These are phyloP conservation scores for Scaptomyza cyrtandrae DNA, from an alignment of 2,888 invertebrate species.

Conservation along the genomic window DNA sequence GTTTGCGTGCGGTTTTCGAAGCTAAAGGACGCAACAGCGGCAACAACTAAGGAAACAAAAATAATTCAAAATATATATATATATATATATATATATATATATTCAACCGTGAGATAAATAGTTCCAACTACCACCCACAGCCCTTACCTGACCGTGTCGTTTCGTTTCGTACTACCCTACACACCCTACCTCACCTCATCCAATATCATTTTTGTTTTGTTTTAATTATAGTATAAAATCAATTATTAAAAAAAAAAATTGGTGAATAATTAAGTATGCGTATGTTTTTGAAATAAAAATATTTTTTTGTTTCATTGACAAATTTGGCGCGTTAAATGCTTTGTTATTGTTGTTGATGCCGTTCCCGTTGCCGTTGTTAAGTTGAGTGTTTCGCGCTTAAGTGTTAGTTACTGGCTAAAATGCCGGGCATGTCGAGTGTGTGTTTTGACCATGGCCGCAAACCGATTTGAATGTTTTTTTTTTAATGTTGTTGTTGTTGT, in stretches of 20 bases:
- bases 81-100: not conserved
- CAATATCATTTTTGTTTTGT: not conserved
- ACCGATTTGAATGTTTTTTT: slow-evolving; percentile 19
- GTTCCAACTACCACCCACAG: slow-evolving; percentile 3
- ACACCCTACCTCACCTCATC: slow-evolving; percentile 4
- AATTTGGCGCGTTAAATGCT: slow-evolving; percentile 24
- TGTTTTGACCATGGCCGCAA: slow-evolving; percentile 29
- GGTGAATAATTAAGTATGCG: not conserved
- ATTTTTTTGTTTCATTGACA: not conserved
- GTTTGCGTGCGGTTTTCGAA: slow-evolving; percentile 81
- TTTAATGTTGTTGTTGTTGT: slow-evolving; percentile 28
- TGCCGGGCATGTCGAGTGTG: slow-evolving; percentile 31
- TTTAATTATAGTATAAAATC: not conserved
- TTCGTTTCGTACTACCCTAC: not conserved
- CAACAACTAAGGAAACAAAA: slow-evolving; percentile 18
- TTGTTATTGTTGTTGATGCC: slow-evolving; percentile 4
- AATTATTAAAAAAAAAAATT: not conserved
- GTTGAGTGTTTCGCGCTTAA: slow-evolving; percentile 17
- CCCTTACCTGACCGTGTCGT: not conserved
- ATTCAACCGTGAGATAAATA: slow-evolving; percentile 24
- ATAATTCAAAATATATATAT: not conserved
- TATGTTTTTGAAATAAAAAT: not conserved
- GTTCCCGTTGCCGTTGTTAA: slow-evolving; percentile 1
- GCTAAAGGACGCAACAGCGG: slow-evolving; percentile 72
- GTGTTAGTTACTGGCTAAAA: slow-evolving; percentile 1